phyloP scores from a whole-genome alignment of 1,140 invertebrate genomes.

The Pachypsylla venusta region DNA sequence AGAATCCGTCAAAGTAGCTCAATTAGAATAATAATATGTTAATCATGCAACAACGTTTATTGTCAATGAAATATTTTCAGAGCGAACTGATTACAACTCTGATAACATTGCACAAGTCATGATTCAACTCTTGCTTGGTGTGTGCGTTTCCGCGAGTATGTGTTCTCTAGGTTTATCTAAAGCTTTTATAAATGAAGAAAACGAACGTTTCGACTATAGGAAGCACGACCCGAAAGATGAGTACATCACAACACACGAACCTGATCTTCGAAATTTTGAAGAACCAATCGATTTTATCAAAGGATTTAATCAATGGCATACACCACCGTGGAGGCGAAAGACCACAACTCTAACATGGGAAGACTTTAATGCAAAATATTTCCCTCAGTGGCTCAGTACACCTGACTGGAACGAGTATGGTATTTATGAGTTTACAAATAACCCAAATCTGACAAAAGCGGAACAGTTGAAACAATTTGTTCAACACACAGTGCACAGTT shows the following conservation, averaged over 20 bases:
- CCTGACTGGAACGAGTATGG: constrained; percentile 10
- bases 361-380: constrained; percentile 6
- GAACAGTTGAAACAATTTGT: background rate
- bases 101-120: constrained; percentile 3
- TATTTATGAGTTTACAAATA: background rate
- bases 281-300: background rate
- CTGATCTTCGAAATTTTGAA: background rate
- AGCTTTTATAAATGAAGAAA: constrained; percentile 7
- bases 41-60: no score
- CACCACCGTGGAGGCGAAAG: background rate
- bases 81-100: no score
- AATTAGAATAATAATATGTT: no score
- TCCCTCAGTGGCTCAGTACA: background rate
- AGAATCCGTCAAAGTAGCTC: no score
- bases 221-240: background rate
- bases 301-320: background rate
- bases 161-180: background rate
- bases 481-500: background rate
- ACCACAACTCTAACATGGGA: background rate
- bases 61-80: no score
- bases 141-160: background rate
- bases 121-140: no score
- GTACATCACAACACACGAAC: background rate
- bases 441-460: background rate
- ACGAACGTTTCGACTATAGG: background rate